Base-by-base conservation (phyloP, 2,113 vertebrate species). In the Zosterops borbonicus region DNA sequence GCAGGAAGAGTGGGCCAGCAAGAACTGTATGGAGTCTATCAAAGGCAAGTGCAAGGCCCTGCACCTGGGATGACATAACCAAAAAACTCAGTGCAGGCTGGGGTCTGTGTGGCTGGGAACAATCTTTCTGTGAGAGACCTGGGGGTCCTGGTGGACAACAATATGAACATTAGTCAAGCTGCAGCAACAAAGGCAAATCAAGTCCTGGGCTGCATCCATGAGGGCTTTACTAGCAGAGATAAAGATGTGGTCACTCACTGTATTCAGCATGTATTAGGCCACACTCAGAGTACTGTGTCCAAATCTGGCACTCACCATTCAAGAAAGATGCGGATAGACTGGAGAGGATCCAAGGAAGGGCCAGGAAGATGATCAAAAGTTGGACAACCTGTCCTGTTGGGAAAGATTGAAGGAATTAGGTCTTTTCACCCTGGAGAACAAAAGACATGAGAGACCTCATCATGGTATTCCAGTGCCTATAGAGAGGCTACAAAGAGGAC, bases 401-500 rank as follows among this genome's bases (percentile, higher is more conserved):
- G 31, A 64, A 68, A 69, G 59, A 35, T 14, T 58, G 39, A 59
- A 69, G 15, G 35, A 65, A 6, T 62, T 87, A 19, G 2, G 11
- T 39, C 31, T 63, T 91, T 68, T 83, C 42, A 80, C 3, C 12
- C 18, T 42, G 31, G 35, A 39, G 44, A 53, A 80, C 27, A 29
- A 49, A 58, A 80, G 52, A 11, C 24, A 21, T 9, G 28, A 24
- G 17, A 5, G 13, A 55, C 21, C 12, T 55, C 12, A 60, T 44
- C 9, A 14, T 23, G 23, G 15, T 69, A 53, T 90, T 59, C 24
- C 18, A 55, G 31, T 24, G 31, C 33, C 28, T 46, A 9, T 49
- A 49, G 9, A 3, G 18, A 0, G 0, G 21, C 21, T 53, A 17
- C 39, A 19, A 58, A 59, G 41, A 59, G 8, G 11, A 28, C 1